These are phyloP conservation scores for Pipistrellus pygmaeus DNA, from an alignment of 2,797 vertebrate species.

Conservation along the genomic window DNA sequence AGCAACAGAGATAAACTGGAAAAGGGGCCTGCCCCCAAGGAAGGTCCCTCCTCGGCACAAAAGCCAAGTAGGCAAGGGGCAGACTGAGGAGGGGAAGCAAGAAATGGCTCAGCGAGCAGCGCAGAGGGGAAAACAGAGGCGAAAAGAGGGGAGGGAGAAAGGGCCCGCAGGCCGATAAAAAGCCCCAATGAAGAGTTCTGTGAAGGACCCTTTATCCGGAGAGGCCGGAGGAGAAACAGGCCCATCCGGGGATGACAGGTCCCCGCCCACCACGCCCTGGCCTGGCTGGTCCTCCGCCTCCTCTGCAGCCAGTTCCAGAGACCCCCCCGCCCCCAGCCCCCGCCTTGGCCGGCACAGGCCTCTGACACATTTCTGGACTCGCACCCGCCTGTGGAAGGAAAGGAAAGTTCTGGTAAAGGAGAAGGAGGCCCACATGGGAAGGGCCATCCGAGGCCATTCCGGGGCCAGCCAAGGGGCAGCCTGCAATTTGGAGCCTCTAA, in stretches of 20 bases:
- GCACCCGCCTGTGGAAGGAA: neutral
- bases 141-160: neutral
- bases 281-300: neutral
- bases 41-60: neutral
- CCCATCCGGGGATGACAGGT: neutral
- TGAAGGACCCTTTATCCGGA: neutral
- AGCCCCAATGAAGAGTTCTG: neutral
- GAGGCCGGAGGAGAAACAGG: neutral
- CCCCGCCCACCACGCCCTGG: rapidly evolving
- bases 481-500: neutral
- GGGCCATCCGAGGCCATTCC: neutral
- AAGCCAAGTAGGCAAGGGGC: neutral
- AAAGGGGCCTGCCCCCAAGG: neutral
- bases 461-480: conserved; percentile 16
- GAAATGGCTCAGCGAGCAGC: neutral
- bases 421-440: neutral
- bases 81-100: neutral
- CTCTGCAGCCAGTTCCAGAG: neutral
- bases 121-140: neutral
- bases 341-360: neutral
- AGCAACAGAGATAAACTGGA: neutral
- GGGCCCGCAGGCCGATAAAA: neutral
- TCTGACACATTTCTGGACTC: conserved; percentile 38
- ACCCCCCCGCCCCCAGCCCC: neutral
- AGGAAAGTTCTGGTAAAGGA: conserved; percentile 54